These are phyloP conservation scores for Thamnophis elegans DNA, from an alignment of 2,797 vertebrate genomes.

Conservation along the genomic window DNA sequence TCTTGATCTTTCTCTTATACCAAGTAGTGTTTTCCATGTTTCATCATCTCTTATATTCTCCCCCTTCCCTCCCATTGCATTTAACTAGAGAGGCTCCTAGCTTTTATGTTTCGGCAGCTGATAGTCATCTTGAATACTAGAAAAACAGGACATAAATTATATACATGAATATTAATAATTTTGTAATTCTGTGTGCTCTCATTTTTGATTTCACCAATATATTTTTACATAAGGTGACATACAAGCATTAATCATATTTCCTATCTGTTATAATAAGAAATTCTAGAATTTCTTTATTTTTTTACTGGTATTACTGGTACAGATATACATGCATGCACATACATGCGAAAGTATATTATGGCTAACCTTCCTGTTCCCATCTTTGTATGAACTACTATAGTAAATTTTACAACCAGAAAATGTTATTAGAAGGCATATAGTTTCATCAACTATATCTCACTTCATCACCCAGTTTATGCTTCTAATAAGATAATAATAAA, in stretches of 20 bases:
- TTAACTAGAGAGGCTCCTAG: background rate
- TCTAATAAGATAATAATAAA: background rate
- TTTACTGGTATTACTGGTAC: background rate
- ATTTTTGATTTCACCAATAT: background rate
- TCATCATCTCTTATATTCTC: background rate
- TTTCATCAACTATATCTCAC: background rate
- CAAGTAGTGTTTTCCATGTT: background rate
- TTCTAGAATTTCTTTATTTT: background rate
- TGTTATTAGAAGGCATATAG: background rate
- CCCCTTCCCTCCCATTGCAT: background rate
- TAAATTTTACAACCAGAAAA: background rate
- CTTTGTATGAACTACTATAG: background rate
- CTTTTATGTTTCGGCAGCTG: background rate
- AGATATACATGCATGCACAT: background rate
- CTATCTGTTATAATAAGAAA: background rate
- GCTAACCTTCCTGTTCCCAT: background rate
- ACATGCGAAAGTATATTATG: background rate
- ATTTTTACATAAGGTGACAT: background rate
- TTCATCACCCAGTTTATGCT: background rate
- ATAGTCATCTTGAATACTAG: background rate
- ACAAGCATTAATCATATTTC: background rate
- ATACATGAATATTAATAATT: background rate
- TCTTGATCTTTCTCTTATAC: background rate
- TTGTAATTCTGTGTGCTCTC: background rate
- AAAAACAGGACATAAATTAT: background rate